Evolutionary conservation across 2,797 vertebrate species (phyloP).

Genomic region (Scleropages formosus): DNA sequence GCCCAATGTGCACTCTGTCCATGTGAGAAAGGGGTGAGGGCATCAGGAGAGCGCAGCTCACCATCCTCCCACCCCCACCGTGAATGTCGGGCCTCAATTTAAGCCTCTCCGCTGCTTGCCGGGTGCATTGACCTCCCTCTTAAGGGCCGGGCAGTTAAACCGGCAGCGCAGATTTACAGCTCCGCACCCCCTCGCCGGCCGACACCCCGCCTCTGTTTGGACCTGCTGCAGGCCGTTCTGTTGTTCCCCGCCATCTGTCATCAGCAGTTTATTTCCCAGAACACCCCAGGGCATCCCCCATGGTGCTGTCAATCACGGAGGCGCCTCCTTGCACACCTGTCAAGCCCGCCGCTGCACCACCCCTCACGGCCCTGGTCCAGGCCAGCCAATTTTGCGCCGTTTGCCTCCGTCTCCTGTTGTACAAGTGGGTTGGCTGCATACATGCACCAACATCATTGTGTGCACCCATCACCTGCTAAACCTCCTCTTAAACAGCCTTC

Average conservation of each 20-base stretch:
- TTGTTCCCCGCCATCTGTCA: constrained; percentile 27
- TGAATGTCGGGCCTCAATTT: background rate
- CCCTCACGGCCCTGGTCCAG: constrained; percentile 3
- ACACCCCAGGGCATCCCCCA: constrained; percentile 17
- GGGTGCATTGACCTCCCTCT: background rate
- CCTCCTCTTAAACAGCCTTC: background rate
- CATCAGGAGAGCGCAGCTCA: background rate
- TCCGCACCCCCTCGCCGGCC: background rate
- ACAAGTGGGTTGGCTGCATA: too few relatives aligned
- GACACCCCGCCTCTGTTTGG: constrained; percentile 1
- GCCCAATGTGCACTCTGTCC: constrained; percentile 16
- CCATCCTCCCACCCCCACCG: constrained; percentile 13
- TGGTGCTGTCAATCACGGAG: constrained; percentile 8
- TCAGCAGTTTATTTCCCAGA: constrained; percentile 16
- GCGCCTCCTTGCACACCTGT: constrained; percentile 20
- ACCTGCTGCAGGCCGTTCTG: constrained; percentile 17
- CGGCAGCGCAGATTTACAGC: constrained; percentile 20
- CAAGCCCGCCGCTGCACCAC: background rate
- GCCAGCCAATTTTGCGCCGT: too few relatives aligned
- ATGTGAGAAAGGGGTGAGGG: background rate
- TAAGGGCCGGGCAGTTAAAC: background rate
- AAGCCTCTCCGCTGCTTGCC: background rate
- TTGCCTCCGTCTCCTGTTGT: too few relatives aligned
- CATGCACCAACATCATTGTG: too few relatives aligned
- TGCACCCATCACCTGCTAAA: too few relatives aligned